Conservation (phyloP, 2,113 vertebrate species). For the Microtus pennsylvanicus region DNA sequence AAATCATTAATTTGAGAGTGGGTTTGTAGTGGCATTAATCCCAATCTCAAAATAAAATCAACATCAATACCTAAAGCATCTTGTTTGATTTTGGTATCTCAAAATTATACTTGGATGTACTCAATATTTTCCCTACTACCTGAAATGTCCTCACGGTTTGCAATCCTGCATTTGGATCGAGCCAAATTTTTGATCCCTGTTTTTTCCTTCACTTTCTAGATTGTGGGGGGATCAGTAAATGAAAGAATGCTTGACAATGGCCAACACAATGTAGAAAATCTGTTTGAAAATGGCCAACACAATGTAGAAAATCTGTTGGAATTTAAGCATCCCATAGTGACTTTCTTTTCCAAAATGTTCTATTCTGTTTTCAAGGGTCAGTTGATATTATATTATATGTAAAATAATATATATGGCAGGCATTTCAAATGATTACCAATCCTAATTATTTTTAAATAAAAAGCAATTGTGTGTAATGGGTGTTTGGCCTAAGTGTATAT, state of each 20-base stretch:
- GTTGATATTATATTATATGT: background rate
- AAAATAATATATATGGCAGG: background rate
- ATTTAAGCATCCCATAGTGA: background rate
- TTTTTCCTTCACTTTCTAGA: background rate
- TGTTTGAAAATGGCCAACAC: fast-evolving
- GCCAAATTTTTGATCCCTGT: background rate
- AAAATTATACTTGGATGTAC: background rate
- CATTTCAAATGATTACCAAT: background rate
- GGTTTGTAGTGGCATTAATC: background rate
- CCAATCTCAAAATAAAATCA: background rate
- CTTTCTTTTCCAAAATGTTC: background rate
- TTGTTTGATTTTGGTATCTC: background rate
- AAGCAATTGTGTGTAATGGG: background rate
- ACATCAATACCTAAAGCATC: fast-evolving
- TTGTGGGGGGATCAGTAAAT: background rate
- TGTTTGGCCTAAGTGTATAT: background rate
- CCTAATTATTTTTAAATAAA: background rate
- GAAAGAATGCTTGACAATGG: fast-evolving
- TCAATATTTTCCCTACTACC: background rate
- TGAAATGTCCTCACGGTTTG: background rate
- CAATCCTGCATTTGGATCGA: background rate
- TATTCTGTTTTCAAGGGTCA: background rate
- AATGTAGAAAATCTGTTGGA: fast-evolving
- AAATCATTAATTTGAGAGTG: background rate
- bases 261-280: fast-evolving